Base-by-base conservation (phyloP, 2,797 vertebrate species). In the Adrianichthys oophorus region DNA sequence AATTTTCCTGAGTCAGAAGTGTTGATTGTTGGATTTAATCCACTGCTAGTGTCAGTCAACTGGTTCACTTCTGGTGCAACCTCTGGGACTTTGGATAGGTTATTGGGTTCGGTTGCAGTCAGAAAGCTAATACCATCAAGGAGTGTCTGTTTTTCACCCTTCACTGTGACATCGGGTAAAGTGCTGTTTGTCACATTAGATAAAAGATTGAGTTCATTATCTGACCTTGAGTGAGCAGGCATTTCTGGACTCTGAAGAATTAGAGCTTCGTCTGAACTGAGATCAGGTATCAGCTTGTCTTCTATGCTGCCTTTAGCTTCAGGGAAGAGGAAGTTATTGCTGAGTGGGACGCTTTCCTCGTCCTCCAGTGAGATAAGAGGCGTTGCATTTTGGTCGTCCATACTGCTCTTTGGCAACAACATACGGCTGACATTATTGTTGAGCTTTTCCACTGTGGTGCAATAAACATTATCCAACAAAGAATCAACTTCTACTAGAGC, bases 291-390 rank as follows among this genome's bases (percentile, higher is more conserved):
- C 5, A 96, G 90, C 78, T 95, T 96, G 49, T 94, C 93, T 17
- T 93, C 94, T 17, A 78, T 85, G 67, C 84, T 87, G 16, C 58
- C 66, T 12, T 92, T 77, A 69, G 94, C 88, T 76, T 95, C 92
- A 62, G 93, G 91, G 84, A 97, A 97, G 64, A 97, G 91, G 82
- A 98, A 94, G 58, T 88, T 85, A 80, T 78, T 92, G 72, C 88
- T 92, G 62, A 86, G 90, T 24, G 92, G 80, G 59, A 93, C 85
- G 48, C 92, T 88, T 62, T 96, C 95, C 77, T 96, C 95, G 26
- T 98, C 95, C 2, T 94, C 95, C 23, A 99, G 74, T 7, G 93
- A 96, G 78, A 99, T 98, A 68, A 99, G 91, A 1, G 96, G 96
- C 1, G 93, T 93, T 7, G 93, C 88, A 53, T 93, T 94, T 26